Percentiles rank a stretch among this genome's conserved stretches.
Evolutionary conservation across 2,797 vertebrate genomes (phyloP).

Genomic region (Manis crassicaudata): DNA sequence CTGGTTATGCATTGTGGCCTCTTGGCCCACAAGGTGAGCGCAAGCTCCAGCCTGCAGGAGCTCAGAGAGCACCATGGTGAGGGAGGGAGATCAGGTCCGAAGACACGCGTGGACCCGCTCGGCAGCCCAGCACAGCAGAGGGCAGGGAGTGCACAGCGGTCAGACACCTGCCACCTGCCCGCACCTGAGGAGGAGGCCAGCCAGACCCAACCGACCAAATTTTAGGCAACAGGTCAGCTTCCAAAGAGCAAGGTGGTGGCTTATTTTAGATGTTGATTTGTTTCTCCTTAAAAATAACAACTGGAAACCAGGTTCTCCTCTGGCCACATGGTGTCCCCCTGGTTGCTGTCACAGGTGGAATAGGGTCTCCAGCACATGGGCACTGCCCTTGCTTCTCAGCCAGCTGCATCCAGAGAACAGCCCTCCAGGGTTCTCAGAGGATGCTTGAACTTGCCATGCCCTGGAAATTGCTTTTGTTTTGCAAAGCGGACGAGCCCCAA

Average conservation of each 20-base stretch:
- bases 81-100: fast-evolving
- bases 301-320: not conserved
- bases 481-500: not conserved
- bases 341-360: not conserved
- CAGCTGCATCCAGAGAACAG: fast-evolving
- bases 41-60: fast-evolving
- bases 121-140: not conserved
- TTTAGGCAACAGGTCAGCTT: not conserved
- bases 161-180: not conserved
- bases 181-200: not conserved
- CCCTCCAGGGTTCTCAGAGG: not conserved
- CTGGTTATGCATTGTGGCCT: not conserved
- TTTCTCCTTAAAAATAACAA: not conserved
- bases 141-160: fast-evolving
- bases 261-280: no score
- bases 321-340: fast-evolving
- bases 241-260: fast-evolving
- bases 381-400: not conserved
- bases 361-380: not conserved
- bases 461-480: not conserved
- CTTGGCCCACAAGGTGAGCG: not conserved
- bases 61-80: not conserved
- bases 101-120: not conserved
- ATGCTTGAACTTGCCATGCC: not conserved
- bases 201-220: fast-evolving